Percentiles rank a stretch among this genome's conserved stretches.
These are phyloP conservation scores for Zingel zingel DNA, from an alignment of 2,113 vertebrate species.

Conservation along the genomic window DNA sequence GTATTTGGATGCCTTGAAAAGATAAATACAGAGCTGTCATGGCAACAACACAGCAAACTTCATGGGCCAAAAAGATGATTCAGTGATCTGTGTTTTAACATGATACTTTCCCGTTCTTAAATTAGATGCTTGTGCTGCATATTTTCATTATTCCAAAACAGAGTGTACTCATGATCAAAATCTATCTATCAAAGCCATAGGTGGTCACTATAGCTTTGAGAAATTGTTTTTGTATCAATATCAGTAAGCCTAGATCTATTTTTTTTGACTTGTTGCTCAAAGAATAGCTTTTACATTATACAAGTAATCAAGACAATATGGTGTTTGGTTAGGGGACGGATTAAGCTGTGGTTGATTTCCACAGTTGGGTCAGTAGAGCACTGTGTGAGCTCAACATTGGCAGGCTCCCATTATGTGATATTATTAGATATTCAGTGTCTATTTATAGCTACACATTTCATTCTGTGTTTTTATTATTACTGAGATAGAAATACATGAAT, in stretches of 20 bases:
- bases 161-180: not conserved
- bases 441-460: slow-evolving; percentile 62
- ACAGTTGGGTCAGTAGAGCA: slow-evolving; percentile 51
- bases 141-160: slow-evolving; percentile 16
- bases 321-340: slow-evolving; percentile 2
- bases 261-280: not conserved
- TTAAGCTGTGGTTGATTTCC: slow-evolving; percentile 49
- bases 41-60: slow-evolving; percentile 7
- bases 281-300: slow-evolving; percentile 11
- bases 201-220: not conserved
- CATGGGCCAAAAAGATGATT: slow-evolving; percentile 33
- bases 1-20: not conserved
- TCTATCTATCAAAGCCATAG: not conserved
- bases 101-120: slow-evolving; percentile 18
- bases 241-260: not conserved
- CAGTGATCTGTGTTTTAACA: slow-evolving; percentile 45
- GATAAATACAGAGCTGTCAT: slow-evolving; percentile 11
- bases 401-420: slow-evolving; percentile 42
- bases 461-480: slow-evolving; percentile 43
- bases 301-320: slow-evolving; percentile 27
- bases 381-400: slow-evolving; percentile 53
- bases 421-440: slow-evolving; percentile 57
- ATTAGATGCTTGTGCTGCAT: not conserved
- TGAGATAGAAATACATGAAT: slow-evolving; percentile 22
- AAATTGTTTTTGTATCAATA: slow-evolving; percentile 4